Evolutionary conservation across 1,140 invertebrate species (phyloP).

Genomic region (Leptinotarsa defecta): DNA sequence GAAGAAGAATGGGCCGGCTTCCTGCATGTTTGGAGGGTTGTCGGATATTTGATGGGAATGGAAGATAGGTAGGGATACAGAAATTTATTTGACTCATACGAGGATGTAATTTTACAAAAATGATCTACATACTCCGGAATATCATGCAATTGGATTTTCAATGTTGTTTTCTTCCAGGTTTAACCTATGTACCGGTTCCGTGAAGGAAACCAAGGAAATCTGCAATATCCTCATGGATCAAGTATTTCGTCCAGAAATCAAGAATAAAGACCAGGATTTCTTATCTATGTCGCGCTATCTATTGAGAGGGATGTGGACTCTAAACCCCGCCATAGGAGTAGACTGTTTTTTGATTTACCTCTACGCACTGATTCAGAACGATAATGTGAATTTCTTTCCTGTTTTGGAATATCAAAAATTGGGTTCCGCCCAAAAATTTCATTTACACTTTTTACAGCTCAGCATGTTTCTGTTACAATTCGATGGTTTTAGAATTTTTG

Average conservation of each 20-base stretch:
- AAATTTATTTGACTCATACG: not conserved
- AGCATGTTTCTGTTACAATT: constrained; percentile 23
- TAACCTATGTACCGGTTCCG: constrained; percentile 51
- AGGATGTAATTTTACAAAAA: not conserved
- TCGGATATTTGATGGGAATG: constrained; percentile 57
- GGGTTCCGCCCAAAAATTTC: constrained; percentile 10
- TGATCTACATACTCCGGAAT: not conserved
- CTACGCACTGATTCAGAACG: constrained; percentile 30
- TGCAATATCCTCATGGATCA: constrained; percentile 44
- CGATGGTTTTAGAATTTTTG: constrained; percentile 35
- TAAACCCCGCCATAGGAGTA: constrained; percentile 45
- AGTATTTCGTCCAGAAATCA: constrained; percentile 38
- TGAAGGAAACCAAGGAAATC: constrained; percentile 50
- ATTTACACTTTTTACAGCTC: not conserved
- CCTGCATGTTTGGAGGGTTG: constrained; percentile 81
- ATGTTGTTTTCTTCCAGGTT: constrained; percentile 43
- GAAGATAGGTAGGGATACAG: constrained; percentile 19
- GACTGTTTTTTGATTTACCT: constrained; percentile 40
- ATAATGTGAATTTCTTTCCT: not conserved
- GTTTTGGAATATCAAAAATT: constrained; percentile 25
- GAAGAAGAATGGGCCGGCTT: constrained; percentile 71
- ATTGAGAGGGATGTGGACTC: constrained; percentile 46
- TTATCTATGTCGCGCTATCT: constrained; percentile 43
- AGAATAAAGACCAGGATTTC: constrained; percentile 39
- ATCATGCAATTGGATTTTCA: not conserved